Conservation (phyloP, 1,140 invertebrate genomes). For the Penaeus japonicus region DNA sequence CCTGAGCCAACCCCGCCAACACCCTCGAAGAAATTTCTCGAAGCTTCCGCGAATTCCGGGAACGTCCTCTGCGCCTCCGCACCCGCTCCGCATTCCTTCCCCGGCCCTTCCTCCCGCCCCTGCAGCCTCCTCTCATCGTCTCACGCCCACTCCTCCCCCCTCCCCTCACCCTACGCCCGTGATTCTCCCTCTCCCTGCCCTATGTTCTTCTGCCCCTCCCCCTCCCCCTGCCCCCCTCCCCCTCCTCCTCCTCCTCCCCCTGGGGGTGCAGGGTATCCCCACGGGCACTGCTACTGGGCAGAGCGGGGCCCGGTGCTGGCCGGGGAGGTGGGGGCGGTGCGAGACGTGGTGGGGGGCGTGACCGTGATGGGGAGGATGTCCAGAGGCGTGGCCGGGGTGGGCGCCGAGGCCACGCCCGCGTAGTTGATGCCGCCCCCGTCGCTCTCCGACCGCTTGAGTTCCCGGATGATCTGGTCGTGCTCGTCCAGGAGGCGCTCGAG, state of each 20-base stretch:
- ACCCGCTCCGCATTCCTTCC: too few relatives aligned
- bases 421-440: conserved; percentile 43
- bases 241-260: conserved; percentile 18
- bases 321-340: conserved; percentile 43
- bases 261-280: neutral
- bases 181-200: neutral
- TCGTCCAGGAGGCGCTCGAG: conserved; percentile 58
- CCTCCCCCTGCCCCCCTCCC: neutral
- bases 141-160: too few relatives aligned
- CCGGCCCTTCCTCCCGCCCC: too few relatives aligned
- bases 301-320: conserved; percentile 25
- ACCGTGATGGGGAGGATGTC: conserved; percentile 50
- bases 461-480: conserved; percentile 58
- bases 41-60: too few relatives aligned
- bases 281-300: conserved; percentile 22
- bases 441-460: conserved; percentile 57
- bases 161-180: neutral
- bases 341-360: conserved; percentile 35
- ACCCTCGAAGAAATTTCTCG: too few relatives aligned
- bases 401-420: conserved; percentile 33
- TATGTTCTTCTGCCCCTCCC: neutral
- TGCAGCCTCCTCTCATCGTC: too few relatives aligned
- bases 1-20: too few relatives aligned
- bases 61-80: too few relatives aligned
- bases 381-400: conserved; percentile 32